A percentile compares a stretch with the other conserved stretches of the same genome.
These are phyloP conservation scores for Rhagologus leucostigma DNA, from an alignment of 2,113 vertebrate species.

Conservation along the genomic window DNA sequence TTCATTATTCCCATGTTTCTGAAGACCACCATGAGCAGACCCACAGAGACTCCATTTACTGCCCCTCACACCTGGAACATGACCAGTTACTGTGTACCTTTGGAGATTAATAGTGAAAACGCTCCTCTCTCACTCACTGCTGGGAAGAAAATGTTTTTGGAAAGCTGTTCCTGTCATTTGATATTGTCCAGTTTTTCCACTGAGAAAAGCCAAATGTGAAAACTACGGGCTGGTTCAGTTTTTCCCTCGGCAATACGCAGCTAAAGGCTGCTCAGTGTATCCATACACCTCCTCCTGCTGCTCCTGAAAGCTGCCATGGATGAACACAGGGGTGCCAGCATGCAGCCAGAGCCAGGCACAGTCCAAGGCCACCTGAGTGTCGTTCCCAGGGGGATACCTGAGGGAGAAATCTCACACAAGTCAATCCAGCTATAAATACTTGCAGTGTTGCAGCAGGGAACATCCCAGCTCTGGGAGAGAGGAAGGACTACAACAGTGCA, in stretches of 20 bases:
- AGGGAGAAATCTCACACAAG: not conserved
- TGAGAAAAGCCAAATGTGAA: slow-evolving; percentile 26
- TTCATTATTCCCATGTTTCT: not conserved
- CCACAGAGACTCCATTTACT: not conserved
- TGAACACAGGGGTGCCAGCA: not conserved
- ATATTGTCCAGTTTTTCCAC: slow-evolving; percentile 41
- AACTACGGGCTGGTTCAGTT: not conserved
- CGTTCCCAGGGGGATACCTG: not conserved
- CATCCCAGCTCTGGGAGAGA: not conserved
- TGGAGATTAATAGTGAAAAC: not conserved
- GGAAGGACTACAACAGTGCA: not conserved
- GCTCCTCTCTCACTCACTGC: not conserved
- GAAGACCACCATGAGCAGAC: not conserved
- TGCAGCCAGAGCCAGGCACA: not conserved
- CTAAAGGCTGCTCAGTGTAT: not conserved
- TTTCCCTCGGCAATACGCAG: slow-evolving; percentile 27
- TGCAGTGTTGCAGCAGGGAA: not conserved
- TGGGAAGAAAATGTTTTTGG: slow-evolving; percentile 15
- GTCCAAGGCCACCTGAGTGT: not conserved
- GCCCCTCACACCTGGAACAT: not conserved
- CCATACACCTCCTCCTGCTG: not conserved
- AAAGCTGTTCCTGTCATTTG: not conserved
- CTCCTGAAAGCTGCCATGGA: not conserved
- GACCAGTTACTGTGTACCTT: not conserved
- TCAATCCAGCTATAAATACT: not conserved